Evolutionary conservation across 2,113 vertebrate species (phyloP), one percentile per base, ranked within the genome.

Genomic region (Octodon degus): DNA sequence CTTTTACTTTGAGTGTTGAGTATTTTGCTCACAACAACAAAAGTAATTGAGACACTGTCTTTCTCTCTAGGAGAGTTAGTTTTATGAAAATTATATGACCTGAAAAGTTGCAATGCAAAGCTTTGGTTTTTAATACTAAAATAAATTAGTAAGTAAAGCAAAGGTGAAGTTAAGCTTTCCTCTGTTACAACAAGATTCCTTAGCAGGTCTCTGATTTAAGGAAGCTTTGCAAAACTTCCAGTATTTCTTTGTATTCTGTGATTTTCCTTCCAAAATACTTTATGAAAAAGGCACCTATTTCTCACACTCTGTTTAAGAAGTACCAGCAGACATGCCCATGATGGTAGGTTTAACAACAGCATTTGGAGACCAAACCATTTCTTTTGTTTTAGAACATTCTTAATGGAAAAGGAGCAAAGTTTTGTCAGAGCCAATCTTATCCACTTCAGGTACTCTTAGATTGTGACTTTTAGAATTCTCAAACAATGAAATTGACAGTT

Each of bases 381-480:
- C 76, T 74, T 86, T 83, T 67, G 43, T 93, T 96, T 89, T 70
- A 92, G 63, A 88, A 47, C 68, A 55, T 58, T 93, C 34, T 93
- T 74, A 79, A 72, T 86, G 34, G 19, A 87, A 91, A 93, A 85
- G 62, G 70, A 17, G 25, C 50, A 79, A 89, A 70, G 40, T 2
- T 34, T 89, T 96, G 58, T 70, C 83, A 94, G 96, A 89, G 43
- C 50, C 89, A 91, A 93, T 68, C 14, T 30, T 9, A 82, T 20
- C n/a, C 13, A 85, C 47, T 89, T 89, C 30, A 93, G 94, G 77
- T 25, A 85, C 27, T 87, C 65, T 79, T 40, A 94, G 25, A 55
- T 16, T 43, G 8, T 0, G 9, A 40, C 0, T 1, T 6, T 93
- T 95, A 94, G 74, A 97, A 76, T 94, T 77, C 81, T 98, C 65